Percentiles rank a stretch among this genome's conserved stretches.
These are phyloP conservation scores for Chrysaora quinquecirrha DNA, from an alignment of 30 jellyfish, hydroid and myxozoan genomes.

Conservation along the genomic window DNA sequence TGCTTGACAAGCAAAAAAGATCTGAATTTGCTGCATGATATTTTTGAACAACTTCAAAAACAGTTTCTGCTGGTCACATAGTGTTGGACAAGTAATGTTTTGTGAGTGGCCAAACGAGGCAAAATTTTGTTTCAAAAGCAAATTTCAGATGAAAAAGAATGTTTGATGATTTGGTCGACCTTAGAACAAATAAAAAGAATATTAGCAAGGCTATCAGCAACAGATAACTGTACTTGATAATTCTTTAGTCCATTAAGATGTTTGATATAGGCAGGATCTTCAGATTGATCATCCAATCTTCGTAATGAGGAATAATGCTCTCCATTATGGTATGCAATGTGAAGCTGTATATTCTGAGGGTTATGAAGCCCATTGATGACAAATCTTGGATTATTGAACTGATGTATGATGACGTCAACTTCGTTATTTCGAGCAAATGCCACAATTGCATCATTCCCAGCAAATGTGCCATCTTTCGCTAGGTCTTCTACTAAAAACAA, in stretches of 20 bases:
- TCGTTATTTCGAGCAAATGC: conserved; percentile 74
- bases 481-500: conserved; percentile 63
- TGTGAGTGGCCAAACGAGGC: too few species aligned
- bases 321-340: conserved; percentile 77
- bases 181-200: too few species aligned
- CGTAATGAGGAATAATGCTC: conserved; percentile 85
- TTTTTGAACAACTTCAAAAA: too few species aligned
- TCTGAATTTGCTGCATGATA: too few species aligned
- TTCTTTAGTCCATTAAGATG: conserved; percentile 37
- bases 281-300: conserved; percentile 36
- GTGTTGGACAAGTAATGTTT: too few species aligned
- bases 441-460: conserved; percentile 87
- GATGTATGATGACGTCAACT: conserved; percentile 81
- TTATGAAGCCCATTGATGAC: conserved; percentile 53
- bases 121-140: too few species aligned
- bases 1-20: too few species aligned
- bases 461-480: conserved; percentile 76
- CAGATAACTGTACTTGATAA: too few species aligned
- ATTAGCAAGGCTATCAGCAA: too few species aligned
- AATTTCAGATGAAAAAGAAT: too few species aligned
- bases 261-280: conserved; percentile 42
- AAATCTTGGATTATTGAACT: conserved; percentile 75
- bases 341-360: conserved; percentile 52
- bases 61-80: too few species aligned
- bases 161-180: too few species aligned